Base-by-base conservation (phyloP, 2,797 vertebrate species). In the Sebastes steindachneri region DNA sequence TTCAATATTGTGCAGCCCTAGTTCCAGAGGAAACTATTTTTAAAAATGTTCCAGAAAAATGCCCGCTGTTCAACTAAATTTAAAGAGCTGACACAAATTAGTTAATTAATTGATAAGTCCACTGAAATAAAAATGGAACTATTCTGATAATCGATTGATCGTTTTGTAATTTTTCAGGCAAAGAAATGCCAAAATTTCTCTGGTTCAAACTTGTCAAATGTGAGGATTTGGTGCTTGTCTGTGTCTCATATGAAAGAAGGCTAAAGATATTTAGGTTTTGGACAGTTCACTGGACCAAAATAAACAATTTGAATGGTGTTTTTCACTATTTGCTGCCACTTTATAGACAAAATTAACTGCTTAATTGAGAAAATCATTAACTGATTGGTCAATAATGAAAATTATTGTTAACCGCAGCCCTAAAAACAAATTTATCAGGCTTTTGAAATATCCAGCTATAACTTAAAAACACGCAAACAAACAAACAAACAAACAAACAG, bases 31-130 rank as follows among this genome's bases (percentile, higher is more conserved):
- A 72, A 59, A 58, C 3, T 3, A 12, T 28, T 67, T 23, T 23
- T 4, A 19, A 19, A n/a, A 19, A n/a, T 51, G 23, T 25, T n/a
- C 9, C 31, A 5, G 59, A 14, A 12, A 35, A 73, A 64, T 25
- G 31, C 1, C 17, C 3, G 15, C 12, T 41, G 11, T 45, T 37
- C 4, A 10, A 59, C 3, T 2, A 17, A 45, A 71, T 65, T 9
- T n/a, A 26, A 23, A 7, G 2, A 12, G n/a, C 2, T 15, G 2
- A 51, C 48, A 51, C 4, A 7, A 41, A 25, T 9, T 7, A 41
- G 12, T 7, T 5, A 0, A n/a, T 9, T 9, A 7, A 29, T 9
- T 48, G 1, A 45, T 17, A 4, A 29, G 12, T 29, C 1, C 1
- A 26, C 0, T 17, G 41, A 45, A 1, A 17, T 15, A 6, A 10